Evolutionary conservation across 1,140 invertebrate genomes (phyloP), one percentile per base, ranked within the genome.

Genomic region (Drosophila repletoides): DNA sequence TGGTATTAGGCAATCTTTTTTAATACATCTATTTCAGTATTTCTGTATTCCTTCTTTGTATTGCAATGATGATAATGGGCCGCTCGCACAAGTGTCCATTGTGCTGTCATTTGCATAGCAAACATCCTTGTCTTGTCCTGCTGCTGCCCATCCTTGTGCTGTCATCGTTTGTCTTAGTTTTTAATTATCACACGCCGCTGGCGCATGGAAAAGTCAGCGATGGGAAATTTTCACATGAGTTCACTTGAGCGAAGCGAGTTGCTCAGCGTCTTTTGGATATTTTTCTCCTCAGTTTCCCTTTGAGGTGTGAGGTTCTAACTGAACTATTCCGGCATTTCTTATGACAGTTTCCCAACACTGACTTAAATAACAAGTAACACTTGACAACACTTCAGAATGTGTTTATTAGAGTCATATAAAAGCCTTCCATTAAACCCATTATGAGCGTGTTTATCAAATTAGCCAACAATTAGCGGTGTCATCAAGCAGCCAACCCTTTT

Each of bases 61-160:
- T 60, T 60, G 36, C 40, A 41, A 59, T 15, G 40, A 53, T 28
- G 55, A 69, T 58, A 36, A 60, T 36, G 76, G 65, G 55, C 31
- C 21, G 19, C 49, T 66, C 26, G 56, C 53, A 66, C 60, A 70
- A 81, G 69, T 77, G 63, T 59, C 36, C 69, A 81, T 81, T 88
- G 81, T 81, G 56, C 88, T 89, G 88, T 89, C 88, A 89, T 89
- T 89, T 89, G 88, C 88, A 89, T 83, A 79, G 88, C 73, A 69
- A 86, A 81, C 69, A 66, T 72, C 46, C 28, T 64, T 56, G 41
- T 52, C 28, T 45, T 60, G 28, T n/a, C n/a, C 41, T 22, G 14
- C 51, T 55, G 15, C 36, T 61, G 15, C 17, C 22, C 29, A 34
- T 26, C 59, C 21, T 45, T 53, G 24, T 9, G 45, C 63, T 72